These are phyloP conservation scores for Pachymerium ferrugineum DNA, from an alignment of 2,888 invertebrate species.

Conservation along the genomic window DNA sequence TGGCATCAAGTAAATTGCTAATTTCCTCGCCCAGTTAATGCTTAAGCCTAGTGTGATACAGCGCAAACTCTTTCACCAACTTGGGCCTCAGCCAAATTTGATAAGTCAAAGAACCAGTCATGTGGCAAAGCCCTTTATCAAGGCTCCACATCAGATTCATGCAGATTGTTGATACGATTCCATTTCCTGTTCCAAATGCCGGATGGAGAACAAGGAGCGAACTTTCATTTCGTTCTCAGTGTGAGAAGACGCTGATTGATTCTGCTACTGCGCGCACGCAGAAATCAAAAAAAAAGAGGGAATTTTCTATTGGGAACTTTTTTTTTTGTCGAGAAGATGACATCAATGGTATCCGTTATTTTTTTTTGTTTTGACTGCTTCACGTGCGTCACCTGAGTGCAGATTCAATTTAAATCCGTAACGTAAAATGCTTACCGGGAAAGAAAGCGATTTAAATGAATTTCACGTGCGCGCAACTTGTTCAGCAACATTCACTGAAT, in stretches of 20 bases:
- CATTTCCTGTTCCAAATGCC: slow-evolving; percentile 28
- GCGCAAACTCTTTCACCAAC: slow-evolving; percentile 13
- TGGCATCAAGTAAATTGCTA: not conserved
- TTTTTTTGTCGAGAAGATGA: not conserved
- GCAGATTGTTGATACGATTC: slow-evolving; percentile 29
- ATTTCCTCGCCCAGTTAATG: slow-evolving; percentile 16
- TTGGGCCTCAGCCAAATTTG: slow-evolving; percentile 26
- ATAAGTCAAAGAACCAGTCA: slow-evolving; percentile 25
- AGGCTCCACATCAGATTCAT: slow-evolving; percentile 25
- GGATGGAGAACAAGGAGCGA: slow-evolving; percentile 19
- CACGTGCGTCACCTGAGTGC: not conserved
- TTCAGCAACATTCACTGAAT: not conserved
- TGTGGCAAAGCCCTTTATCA: slow-evolving; percentile 26
- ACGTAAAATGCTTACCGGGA: not conserved
- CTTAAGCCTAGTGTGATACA: slow-evolving; percentile 7
- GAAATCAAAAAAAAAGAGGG: slow-evolving; percentile 7
- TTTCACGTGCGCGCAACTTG: not conserved
- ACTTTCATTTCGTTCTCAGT: slow-evolving; percentile 16
- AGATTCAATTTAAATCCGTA: not conserved
- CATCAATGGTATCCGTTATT: slow-evolving; percentile 10
- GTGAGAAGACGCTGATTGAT: slow-evolving; percentile 14
- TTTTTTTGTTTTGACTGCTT: not conserved
- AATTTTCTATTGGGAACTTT: not conserved
- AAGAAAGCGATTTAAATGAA: not conserved
- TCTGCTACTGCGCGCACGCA: not conserved